phyloP scores from a whole-genome alignment of 30 jellyfish, hydroid and myxozoan species.

The Turritopsis rubra region DNA sequence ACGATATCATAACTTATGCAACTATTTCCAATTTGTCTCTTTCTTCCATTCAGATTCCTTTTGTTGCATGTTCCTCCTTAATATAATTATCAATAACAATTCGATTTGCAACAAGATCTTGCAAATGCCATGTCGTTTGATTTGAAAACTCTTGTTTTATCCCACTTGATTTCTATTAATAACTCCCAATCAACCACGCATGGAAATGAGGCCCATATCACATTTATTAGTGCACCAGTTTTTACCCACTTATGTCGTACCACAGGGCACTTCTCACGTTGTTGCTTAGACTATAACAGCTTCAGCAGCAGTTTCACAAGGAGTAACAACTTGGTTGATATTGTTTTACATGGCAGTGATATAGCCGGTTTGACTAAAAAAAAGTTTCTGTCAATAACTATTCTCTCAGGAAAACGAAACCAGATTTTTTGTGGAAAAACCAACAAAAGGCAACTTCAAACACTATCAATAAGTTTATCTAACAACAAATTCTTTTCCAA shows the following conservation, averaged over 20 bases:
- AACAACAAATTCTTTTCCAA: neutral
- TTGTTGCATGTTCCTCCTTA: neutral
- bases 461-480: constrained; percentile 14
- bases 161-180: constrained; percentile 43
- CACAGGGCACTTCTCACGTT: constrained; percentile 68
- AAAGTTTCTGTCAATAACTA: constrained; percentile 10
- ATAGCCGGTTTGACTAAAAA: constrained; percentile 22
- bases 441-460: constrained; percentile 30
- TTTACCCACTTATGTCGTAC: constrained; percentile 64
- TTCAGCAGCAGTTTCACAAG: constrained; percentile 59
- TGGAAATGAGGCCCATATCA: constrained; percentile 81
- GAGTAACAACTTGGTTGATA: constrained; percentile 19
- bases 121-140: constrained; percentile 94
- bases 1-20: no score
- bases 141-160: constrained; percentile 65
- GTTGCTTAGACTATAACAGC: constrained; percentile 92
- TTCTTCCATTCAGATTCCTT: neutral
- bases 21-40: no score
- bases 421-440: constrained; percentile 15
- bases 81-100: constrained; percentile 44
- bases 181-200: constrained; percentile 75
- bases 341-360: constrained; percentile 17
- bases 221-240: constrained; percentile 45
- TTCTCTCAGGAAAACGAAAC: constrained; percentile 29
- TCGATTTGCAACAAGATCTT: constrained; percentile 78